Conservation (phyloP, 2,113 vertebrate genomes). For the Struthidea cinerea region DNA sequence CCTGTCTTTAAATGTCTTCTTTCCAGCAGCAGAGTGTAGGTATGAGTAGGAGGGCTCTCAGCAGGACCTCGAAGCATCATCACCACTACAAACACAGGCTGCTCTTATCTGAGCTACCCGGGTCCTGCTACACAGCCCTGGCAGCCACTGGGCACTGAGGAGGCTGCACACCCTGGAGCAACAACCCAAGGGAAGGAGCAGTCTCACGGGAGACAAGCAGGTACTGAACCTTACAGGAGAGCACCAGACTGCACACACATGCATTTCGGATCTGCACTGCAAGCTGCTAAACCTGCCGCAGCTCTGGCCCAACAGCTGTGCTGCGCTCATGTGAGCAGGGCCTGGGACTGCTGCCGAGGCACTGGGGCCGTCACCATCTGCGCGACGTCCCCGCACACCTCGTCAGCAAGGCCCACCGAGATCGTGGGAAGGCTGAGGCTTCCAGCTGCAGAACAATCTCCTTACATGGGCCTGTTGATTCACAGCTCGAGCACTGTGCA, state of each 20-base stretch:
- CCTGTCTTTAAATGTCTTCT: not conserved
- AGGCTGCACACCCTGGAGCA: not conserved
- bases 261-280: rapidly evolving
- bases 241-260: rapidly evolving
- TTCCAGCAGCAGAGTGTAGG: not conserved
- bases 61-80: not conserved
- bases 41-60: not conserved
- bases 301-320: not conserved
- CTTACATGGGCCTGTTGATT: not conserved
- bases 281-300: not conserved
- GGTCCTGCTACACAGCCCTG: rapidly evolving
- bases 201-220: not conserved
- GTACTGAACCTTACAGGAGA: not conserved
- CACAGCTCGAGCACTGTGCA: not conserved
- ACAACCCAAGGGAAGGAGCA: not conserved
- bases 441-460: not conserved
- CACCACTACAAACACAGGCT: not conserved
- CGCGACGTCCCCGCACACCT: rapidly evolving
- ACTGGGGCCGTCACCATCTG: rapidly evolving
- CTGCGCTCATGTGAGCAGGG: rapidly evolving
- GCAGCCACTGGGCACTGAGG: not conserved
- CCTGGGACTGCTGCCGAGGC: not conserved
- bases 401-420: rapidly evolving
- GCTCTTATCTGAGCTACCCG: rapidly evolving
- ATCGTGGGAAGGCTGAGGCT: not conserved